Evolutionary conservation across 2,888 invertebrate species (phyloP).

Genomic region (Agrochola circellaris): DNA sequence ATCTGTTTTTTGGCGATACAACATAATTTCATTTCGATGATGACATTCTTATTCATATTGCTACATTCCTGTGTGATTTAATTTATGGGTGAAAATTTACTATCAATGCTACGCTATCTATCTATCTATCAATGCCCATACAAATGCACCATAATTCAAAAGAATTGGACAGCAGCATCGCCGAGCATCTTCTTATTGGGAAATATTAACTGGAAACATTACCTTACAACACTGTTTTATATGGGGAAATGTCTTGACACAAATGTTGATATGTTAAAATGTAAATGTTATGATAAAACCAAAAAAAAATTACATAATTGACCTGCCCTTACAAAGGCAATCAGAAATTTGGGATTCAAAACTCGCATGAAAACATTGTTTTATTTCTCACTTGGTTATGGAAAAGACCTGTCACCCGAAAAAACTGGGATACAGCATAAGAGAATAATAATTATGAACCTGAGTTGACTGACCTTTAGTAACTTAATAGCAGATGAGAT

Average conservation of each 20-base stretch:
- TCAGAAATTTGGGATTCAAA: conserved; percentile 43
- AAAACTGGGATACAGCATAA: conserved; percentile 3
- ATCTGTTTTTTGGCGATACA: not conserved
- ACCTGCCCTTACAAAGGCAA: conserved; percentile 44
- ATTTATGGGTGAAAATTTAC: conserved; percentile 13
- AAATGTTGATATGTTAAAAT: conserved; percentile 25
- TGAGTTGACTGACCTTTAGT: conserved; percentile 53
- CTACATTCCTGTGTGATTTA: not conserved
- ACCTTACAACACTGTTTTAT: conserved; percentile 38
- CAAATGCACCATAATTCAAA: conserved; percentile 39
- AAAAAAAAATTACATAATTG: conserved; percentile 49
- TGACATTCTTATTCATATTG: conserved; percentile 4
- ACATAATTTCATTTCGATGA: not conserved
- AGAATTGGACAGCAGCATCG: conserved; percentile 16
- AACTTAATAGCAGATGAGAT: conserved; percentile 26
- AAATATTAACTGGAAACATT: conserved; percentile 48
- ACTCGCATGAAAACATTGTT: conserved; percentile 28
- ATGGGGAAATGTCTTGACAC: conserved; percentile 55
- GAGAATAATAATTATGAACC: not conserved
- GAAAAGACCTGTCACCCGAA: not conserved
- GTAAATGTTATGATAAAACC: conserved; percentile 28
- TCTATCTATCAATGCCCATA: conserved; percentile 14
- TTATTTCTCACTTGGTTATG: conserved; percentile 7
- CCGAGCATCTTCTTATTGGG: conserved; percentile 39
- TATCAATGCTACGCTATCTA: too few relatives aligned